Conservation (phyloP, 1,140 invertebrate species). For the Tribolium castaneum region DNA sequence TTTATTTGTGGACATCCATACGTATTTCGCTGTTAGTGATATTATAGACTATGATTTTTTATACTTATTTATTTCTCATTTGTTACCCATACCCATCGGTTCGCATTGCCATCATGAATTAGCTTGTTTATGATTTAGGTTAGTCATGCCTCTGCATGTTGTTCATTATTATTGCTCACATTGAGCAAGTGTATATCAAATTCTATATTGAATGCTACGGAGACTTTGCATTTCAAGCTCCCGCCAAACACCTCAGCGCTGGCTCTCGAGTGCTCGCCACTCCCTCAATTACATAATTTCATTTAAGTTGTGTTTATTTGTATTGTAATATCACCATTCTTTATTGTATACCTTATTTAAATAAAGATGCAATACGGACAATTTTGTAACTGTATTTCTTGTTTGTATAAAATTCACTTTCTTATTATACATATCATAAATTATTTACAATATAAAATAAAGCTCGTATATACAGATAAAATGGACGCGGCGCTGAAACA, state of each 20-base stretch:
- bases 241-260: constrained; percentile 47
- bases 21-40: constrained; percentile 38
- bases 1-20: constrained; percentile 47
- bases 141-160: constrained; percentile 38
- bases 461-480: constrained; percentile 7
- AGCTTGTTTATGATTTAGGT: constrained; percentile 29
- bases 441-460: constrained; percentile 29
- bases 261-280: constrained; percentile 16
- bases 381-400: constrained; percentile 30
- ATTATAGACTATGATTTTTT: constrained; percentile 31
- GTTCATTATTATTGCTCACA: constrained; percentile 44
- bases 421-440: constrained; percentile 21
- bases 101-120: constrained; percentile 25
- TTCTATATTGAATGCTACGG: constrained; percentile 46
- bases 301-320: constrained; percentile 52
- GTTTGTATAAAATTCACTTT: constrained; percentile 17
- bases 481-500: constrained; percentile 10
- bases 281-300: constrained; percentile 43
- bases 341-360: constrained; percentile 60
- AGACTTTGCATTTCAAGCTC: constrained; percentile 50
- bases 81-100: constrained; percentile 20
- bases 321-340: constrained; percentile 56
- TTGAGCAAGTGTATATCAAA: constrained; percentile 44
- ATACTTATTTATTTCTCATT: constrained; percentile 33
- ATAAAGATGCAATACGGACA: constrained; percentile 59